These are phyloP conservation scores for Polia nebulosa DNA, from an alignment of 2,888 invertebrate species.

Conservation along the genomic window DNA sequence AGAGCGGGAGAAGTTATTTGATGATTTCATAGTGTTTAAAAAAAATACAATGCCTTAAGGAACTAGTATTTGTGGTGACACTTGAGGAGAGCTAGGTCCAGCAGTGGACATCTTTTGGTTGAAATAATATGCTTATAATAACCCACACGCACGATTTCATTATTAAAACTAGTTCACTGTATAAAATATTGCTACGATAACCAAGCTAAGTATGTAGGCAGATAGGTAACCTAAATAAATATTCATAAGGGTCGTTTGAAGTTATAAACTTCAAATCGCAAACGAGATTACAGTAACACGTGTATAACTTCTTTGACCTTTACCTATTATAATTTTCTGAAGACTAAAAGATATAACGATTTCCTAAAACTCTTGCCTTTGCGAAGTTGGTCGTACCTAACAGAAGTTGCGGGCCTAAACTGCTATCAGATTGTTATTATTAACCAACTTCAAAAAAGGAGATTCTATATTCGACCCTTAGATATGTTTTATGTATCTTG, in stretches of 20 bases:
- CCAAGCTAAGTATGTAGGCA: not conserved
- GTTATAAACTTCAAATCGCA: constrained; percentile 1
- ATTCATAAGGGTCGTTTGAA: not conserved
- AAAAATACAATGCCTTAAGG: too few species aligned
- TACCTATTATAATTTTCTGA: not conserved
- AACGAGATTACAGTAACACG: constrained; percentile 10
- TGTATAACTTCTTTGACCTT: not conserved
- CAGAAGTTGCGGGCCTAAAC: constrained; percentile 28
- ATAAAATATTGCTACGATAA: not conserved
- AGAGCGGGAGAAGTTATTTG: too few species aligned
- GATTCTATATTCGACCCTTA: too few species aligned
- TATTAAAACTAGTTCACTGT: too few species aligned
- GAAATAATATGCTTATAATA: too few species aligned
- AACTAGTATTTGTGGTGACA: too few species aligned
- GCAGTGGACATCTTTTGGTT: too few species aligned
- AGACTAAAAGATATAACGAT: not conserved
- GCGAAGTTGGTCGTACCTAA: constrained; percentile 9
- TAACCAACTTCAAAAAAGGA: too few species aligned
- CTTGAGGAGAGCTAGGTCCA: too few species aligned
- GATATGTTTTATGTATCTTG: too few species aligned
- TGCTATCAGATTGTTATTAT: constrained; percentile 17
- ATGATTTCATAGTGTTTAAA: too few species aligned
- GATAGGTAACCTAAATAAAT: not conserved
- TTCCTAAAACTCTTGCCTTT: not conserved
- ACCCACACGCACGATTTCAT: too few species aligned